Percentiles rank a stretch among this genome's conserved stretches.
These are phyloP conservation scores for Dicrurus megarhynchus DNA, from an alignment of 2,113 vertebrate genomes.

Conservation along the genomic window DNA sequence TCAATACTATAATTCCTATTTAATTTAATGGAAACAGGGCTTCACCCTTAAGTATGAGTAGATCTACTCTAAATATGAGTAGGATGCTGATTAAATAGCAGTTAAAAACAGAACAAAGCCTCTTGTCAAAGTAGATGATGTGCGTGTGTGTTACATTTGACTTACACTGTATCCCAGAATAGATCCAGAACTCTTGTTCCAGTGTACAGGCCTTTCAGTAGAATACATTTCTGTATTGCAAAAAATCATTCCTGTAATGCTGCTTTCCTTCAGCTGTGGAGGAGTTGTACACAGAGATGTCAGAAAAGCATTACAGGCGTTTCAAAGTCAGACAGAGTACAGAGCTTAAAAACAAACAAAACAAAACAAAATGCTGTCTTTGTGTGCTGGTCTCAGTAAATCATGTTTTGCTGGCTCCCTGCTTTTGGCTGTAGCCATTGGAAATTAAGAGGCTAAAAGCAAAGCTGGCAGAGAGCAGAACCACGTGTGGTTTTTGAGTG, in stretches of 20 bases:
- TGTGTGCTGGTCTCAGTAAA: neutral
- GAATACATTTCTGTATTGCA: neutral
- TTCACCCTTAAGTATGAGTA: neutral
- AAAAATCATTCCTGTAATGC: neutral
- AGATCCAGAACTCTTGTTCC: neutral
- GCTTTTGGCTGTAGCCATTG: neutral
- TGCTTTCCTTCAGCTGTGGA: neutral
- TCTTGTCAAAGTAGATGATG: neutral
- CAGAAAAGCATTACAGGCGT: neutral
- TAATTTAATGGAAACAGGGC: neutral
- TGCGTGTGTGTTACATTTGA: neutral
- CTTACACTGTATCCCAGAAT: neutral
- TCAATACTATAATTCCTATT: neutral
- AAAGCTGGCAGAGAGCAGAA: neutral
- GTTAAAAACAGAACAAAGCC: neutral
- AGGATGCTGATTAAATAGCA: neutral
- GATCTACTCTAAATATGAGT: neutral
- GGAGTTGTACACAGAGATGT: neutral
- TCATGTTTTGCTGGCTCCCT: neutral
- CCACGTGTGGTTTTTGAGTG: neutral
- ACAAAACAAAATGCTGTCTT: neutral
- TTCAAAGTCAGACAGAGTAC: neutral
- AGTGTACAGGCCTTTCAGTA: neutral
- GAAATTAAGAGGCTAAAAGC: slow-evolving; percentile 23
- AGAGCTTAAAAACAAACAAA: neutral